Evolutionary conservation across 2,797 vertebrate genomes (phyloP).

Genomic region (Tarsius wallacei): DNA sequence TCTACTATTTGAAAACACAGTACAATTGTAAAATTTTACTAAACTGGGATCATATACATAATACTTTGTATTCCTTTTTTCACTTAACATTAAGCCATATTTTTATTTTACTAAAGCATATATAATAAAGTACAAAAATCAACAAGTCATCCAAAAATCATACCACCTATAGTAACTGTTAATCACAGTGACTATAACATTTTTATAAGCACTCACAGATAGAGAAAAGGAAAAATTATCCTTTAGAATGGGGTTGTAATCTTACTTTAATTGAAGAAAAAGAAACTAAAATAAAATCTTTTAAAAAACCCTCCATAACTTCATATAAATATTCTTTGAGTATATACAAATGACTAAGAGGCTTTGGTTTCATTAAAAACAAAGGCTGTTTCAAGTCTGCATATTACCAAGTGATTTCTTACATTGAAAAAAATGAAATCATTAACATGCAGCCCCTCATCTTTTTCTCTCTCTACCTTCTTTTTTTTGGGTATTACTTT

Average conservation of each 20-base stretch:
- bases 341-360: not conserved
- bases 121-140: slow-evolving; percentile 22
- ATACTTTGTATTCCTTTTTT: not conserved
- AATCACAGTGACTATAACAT: not conserved
- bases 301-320: not conserved
- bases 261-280: slow-evolving; percentile 19
- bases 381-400: not conserved
- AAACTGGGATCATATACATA: not conserved
- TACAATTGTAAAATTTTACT: slow-evolving; percentile 4
- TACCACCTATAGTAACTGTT: not conserved
- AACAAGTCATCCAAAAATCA: not conserved
- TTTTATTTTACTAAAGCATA: not conserved
- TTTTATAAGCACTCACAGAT: not conserved
- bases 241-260: not conserved
- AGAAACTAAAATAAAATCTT: not conserved
- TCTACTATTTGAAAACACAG: not conserved
- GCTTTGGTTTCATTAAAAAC: not conserved
- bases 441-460: not conserved
- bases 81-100: not conserved
- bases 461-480: not conserved
- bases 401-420: not conserved
- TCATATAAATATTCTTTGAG: not conserved
- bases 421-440: not conserved
- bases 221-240: slow-evolving; percentile 2
- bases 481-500: not conserved